Base-by-base conservation (phyloP, 2,888 invertebrate genomes). In the Drosophila suboccidentalis region DNA sequence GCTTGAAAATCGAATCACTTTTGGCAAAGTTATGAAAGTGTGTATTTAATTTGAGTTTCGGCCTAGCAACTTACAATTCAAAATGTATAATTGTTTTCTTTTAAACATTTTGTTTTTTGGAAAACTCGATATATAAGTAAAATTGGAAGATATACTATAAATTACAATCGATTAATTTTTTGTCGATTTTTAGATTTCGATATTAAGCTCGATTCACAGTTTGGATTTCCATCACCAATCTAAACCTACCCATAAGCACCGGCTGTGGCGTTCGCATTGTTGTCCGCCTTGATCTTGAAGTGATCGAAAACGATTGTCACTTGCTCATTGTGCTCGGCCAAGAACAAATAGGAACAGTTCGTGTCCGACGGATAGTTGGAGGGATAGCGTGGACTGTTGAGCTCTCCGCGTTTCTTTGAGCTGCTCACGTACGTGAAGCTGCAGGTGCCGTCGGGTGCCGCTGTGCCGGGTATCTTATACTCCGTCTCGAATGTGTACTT, bases 351-450 rank as follows among this genome's bases (percentile, higher is more conserved):
- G 71, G 97, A 97, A 94, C 99, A 99, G 94, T 97, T 97, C 80
- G 97, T 98, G 93, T 96, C 96, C 90, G 98, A 97, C 77, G 98
- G 98, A 94, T 99, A 99, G 94, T 98, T 97, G 91, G 98, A 97
- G 90, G 98, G 98, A 94, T 98, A 98, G 71, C 98, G 95, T 22
- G 98, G 98, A 59, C 98, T 98, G 93, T 99, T 99, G 93, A 98
- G 97, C 91, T 97, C 97, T 55, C 98, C 98, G 69, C 95, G 95
- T 93, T 97, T 97, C 91, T 96, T 95, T 44, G 97, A 96, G 82
- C 96, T 95, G 92, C 97, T 97, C 83, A 95, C 95, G 93, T 98
- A 99, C 11, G 97, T 96, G 92, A 98, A 99, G 71, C 96, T 96
- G 92, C 98, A 99, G 86, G 95, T 96, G 69, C 98, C 98, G 88